phyloP scores from a whole-genome alignment of 1,140 invertebrate species.

The Pseudomyrmex cubaensis region DNA sequence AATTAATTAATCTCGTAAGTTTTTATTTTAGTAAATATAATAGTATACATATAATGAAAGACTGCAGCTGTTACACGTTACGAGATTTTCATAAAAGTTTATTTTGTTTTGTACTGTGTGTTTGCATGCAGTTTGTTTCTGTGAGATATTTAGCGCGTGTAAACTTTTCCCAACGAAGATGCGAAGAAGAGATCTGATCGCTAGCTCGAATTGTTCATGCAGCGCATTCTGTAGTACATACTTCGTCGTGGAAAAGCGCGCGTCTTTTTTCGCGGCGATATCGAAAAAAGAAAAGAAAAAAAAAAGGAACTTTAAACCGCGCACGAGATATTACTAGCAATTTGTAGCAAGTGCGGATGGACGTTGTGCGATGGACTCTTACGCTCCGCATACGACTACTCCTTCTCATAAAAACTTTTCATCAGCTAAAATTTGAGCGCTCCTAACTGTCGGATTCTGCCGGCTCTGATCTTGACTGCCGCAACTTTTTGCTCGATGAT shows the following conservation, averaged over 20 bases:
- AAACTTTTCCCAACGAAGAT: neutral
- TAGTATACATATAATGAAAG: neutral
- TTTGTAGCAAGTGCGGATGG: constrained; percentile 33
- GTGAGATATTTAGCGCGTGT: constrained; percentile 3
- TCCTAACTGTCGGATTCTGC: neutral
- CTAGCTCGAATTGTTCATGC: constrained; percentile 26
- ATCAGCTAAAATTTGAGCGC: constrained; percentile 48
- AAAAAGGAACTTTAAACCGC: constrained; percentile 13
- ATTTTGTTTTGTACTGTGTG: neutral
- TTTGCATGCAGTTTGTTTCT: neutral
- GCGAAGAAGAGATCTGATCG: constrained; percentile 37
- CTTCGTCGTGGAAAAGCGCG: constrained; percentile 4
- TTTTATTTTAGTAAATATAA: neutral
- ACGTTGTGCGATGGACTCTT: constrained; percentile 7
- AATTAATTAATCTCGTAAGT: neutral
- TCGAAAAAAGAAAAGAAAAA: neutral
- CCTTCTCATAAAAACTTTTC: constrained; percentile 48
- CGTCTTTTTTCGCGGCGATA: neutral
- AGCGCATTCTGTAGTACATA: constrained; percentile 8
- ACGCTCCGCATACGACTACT: constrained; percentile 20
- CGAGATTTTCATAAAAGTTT: constrained; percentile 6
- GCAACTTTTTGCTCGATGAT: constrained; percentile 4
- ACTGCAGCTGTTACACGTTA: neutral
- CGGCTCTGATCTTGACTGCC: neutral
- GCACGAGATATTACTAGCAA: constrained; percentile 34